Evolutionary conservation across 2,888 invertebrate species (phyloP).

Genomic region (Xylota sylvarum): DNA sequence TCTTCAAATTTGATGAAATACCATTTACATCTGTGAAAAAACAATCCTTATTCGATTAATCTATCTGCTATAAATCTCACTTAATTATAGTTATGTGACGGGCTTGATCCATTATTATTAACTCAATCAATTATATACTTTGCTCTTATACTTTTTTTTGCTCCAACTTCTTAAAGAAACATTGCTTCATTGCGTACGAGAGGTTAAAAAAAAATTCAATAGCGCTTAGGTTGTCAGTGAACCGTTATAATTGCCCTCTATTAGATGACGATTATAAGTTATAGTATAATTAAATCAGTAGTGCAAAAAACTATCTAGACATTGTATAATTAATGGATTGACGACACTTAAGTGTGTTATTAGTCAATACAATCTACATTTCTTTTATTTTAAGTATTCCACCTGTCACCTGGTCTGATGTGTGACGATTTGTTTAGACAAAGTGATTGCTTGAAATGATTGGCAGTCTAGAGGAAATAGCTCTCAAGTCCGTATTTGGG

Average conservation of each 20-base stretch:
- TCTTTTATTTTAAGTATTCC: slow-evolving; percentile 1
- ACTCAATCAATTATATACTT: slow-evolving; percentile 28
- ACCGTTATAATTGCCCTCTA: slow-evolving; percentile 45
- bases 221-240: not conserved
- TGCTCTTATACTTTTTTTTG: slow-evolving; percentile 11
- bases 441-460: slow-evolving; percentile 15
- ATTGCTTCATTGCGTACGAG: slow-evolving; percentile 4
- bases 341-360: slow-evolving; percentile 42
- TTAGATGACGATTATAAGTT: slow-evolving; percentile 32
- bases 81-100: not conserved
- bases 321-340: slow-evolving; percentile 24
- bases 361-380: slow-evolving; percentile 21
- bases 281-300: slow-evolving; percentile 25
- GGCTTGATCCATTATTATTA: slow-evolving; percentile 13
- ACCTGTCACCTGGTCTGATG: not conserved
- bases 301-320: slow-evolving; percentile 28
- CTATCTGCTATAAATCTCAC: slow-evolving; percentile 12
- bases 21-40: not conserved
- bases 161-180: not conserved
- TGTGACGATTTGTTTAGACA: slow-evolving; percentile 16
- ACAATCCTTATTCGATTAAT: slow-evolving; percentile 16
- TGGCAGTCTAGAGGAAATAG: slow-evolving; percentile 6
- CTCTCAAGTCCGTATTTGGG: not conserved
- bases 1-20: no score
- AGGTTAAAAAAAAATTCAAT: slow-evolving; percentile 1